phyloP scores from a whole-genome alignment of 1,140 invertebrate genomes.

The Nylanderia fulva region DNA sequence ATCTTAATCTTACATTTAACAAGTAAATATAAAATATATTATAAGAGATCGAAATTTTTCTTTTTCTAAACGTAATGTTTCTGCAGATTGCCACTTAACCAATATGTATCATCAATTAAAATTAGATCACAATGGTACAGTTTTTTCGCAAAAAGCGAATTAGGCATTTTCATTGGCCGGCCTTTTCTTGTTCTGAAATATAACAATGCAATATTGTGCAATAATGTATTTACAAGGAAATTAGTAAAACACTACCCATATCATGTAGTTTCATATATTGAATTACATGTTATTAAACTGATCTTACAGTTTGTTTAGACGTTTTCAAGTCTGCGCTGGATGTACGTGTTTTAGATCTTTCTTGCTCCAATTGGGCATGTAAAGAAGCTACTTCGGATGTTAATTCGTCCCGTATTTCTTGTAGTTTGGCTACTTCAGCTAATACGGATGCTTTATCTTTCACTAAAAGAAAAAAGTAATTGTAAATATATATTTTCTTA shows the following conservation, averaged over 20 bases:
- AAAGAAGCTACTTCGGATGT: constrained; percentile 89
- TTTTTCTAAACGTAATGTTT: constrained; percentile 11
- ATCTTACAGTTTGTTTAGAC: constrained; percentile 81
- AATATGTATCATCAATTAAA: constrained; percentile 61
- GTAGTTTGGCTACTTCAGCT: constrained; percentile 90
- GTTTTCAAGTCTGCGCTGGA: constrained; percentile 87
- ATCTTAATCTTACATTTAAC: constrained; percentile 33
- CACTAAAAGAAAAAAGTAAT: constrained; percentile 85
- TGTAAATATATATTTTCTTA: constrained; percentile 11
- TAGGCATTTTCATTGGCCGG: constrained; percentile 81
- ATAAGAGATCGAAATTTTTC: constrained; percentile 11
- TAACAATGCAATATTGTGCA: constrained; percentile 23
- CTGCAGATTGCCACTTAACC: constrained; percentile 54
- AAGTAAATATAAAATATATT: constrained; percentile 27
- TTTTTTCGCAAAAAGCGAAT: constrained; percentile 67
- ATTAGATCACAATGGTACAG: constrained; percentile 75
- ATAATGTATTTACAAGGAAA: constrained; percentile 8
- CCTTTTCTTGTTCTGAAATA: constrained; percentile 82
- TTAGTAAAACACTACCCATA: not conserved
- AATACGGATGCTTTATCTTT: constrained; percentile 92
- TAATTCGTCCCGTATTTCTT: constrained; percentile 90
- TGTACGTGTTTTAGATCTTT: constrained; percentile 90
- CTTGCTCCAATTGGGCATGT: constrained; percentile 92
- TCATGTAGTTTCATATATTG: too few species aligned
- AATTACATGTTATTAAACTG: not conserved